phyloP scores from a whole-genome alignment of 2,113 vertebrate genomes.

The Hemibagrus wyckioides region DNA sequence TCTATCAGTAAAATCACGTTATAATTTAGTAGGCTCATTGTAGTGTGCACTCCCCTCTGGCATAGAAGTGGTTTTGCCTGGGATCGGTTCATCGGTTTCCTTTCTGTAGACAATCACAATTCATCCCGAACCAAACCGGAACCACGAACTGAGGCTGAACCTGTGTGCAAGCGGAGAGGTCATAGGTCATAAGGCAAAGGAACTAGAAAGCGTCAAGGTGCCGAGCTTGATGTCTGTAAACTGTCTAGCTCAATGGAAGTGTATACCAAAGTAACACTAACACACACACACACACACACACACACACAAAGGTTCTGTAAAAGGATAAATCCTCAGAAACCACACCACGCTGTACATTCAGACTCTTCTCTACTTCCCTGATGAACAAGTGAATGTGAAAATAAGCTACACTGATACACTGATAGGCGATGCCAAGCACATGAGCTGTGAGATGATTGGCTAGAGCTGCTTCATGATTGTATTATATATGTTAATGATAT shows the following conservation, averaged over 20 bases:
- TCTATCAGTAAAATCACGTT: background rate
- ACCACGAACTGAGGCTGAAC: constrained; percentile 60
- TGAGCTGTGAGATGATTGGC: constrained; percentile 47
- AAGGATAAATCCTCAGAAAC: background rate
- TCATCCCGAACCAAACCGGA: constrained; percentile 65
- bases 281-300: constrained; percentile 32
- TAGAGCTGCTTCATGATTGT: constrained; percentile 21
- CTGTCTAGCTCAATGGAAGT: constrained; percentile 44
- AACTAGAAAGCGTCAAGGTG: background rate
- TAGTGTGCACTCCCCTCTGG: constrained; percentile 12
- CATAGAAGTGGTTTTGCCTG: constrained; percentile 53
- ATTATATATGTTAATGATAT: background rate
- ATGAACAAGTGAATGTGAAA: background rate
- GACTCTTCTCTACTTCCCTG: background rate
- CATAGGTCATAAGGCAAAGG: constrained; percentile 11
- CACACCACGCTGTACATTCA: background rate
- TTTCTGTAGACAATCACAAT: constrained; percentile 66
- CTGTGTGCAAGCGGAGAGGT: constrained; percentile 17
- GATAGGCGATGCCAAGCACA: background rate
- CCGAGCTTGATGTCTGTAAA: constrained; percentile 49
- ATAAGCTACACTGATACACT: background rate
- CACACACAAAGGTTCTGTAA: constrained; percentile 37
- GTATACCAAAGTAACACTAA: constrained; percentile 63
- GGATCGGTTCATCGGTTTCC: constrained; percentile 62
- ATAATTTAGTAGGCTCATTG: background rate